These are phyloP conservation scores for Chrysoperla carnea DNA, from an alignment of 1,140 invertebrate species.

Conservation along the genomic window DNA sequence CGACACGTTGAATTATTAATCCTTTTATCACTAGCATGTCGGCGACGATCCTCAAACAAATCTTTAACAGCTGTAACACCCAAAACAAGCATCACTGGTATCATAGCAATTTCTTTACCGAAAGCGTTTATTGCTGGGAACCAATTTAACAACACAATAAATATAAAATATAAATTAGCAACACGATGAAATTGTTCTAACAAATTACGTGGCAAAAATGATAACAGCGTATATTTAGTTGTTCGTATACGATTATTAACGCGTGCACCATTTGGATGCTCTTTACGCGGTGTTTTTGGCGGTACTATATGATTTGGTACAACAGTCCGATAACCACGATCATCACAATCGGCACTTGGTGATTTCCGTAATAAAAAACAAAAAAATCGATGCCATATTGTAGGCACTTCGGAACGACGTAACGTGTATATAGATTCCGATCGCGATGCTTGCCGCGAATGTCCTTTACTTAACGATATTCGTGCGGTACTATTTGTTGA, in stretches of 20 bases:
- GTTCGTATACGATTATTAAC: conserved; percentile 77
- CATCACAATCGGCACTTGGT: conserved; percentile 32
- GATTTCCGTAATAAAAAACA: conserved; percentile 35
- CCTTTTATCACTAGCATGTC: conserved; percentile 76
- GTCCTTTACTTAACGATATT: conserved; percentile 32
- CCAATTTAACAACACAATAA: conserved; percentile 92
- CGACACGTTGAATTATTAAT: conserved; percentile 87
- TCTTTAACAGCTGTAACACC: conserved; percentile 95
- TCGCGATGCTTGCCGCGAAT: conserved; percentile 41
- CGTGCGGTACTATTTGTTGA: conserved; percentile 25
- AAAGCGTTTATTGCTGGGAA: conserved; percentile 86
- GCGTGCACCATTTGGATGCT: conserved; percentile 68
- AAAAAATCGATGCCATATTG: conserved; percentile 45
- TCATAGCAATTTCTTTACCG: conserved; percentile 90
- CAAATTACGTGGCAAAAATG: conserved; percentile 91
- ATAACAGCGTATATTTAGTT: conserved; percentile 88
- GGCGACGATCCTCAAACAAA: conserved; percentile 83
- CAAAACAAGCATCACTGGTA: conserved; percentile 87
- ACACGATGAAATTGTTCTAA: conserved; percentile 96
- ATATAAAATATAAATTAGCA: conserved; percentile 96
- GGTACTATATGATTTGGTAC: conserved; percentile 70
- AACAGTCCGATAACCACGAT: conserved; percentile 48
- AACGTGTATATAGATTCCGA: conserved; percentile 81
- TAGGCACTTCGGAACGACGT: conserved; percentile 44
- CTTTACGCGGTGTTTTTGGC: conserved; percentile 50